Evolutionary conservation across 2,113 vertebrate species (phyloP), one percentile per base, ranked within the genome.

Genomic region (Anseranas semipalmata): DNA sequence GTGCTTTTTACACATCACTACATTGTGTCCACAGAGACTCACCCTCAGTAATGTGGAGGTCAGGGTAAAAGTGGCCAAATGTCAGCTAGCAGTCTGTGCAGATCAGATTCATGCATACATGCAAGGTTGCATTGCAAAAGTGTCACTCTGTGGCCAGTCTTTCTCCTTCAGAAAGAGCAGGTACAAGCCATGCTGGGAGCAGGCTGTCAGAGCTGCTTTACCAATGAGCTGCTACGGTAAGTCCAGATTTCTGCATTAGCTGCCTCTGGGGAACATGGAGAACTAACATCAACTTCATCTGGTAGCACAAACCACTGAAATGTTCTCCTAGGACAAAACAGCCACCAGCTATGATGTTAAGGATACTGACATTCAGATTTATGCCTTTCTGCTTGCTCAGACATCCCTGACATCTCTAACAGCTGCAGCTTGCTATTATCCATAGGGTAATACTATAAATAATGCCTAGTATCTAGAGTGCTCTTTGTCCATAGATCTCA

Each of bases 141-240:
- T 1, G 0, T 41, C 55, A 0, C 53, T 6, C 60, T 6, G 0
- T 17, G 76, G 89, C 58, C 27, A 4, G 0, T 14, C 12, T 28
- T 52, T 13, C 66, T 90, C 35, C 59, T 18, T 10, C 0, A 2
- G 77, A 77, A 81, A 32, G n/a, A 63, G 60, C 81, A 81, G 95
- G 80, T 32, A 25, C 45, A 6, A 12, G 11, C 43, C 55, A 6
- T 0, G 4, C 76, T 52, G 87, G 83, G 76, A 93, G 65, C 89
- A 59, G 89, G 50, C 84, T 94, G 84, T 65, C 93, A 52, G 75
- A n/a, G 24, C 9, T 59, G 66, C 72, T 80, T 33, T 92, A 56
- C 86, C 93, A 43, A 2, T 3, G 25, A 68, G 55, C 86, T 86
- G 72, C 73, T 73, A 3, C 63, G 81, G 65, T 9, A 19, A 59